These are phyloP conservation scores for Phataginus tetradactyla DNA, from an alignment of 2,797 vertebrate genomes.

Conservation along the genomic window DNA sequence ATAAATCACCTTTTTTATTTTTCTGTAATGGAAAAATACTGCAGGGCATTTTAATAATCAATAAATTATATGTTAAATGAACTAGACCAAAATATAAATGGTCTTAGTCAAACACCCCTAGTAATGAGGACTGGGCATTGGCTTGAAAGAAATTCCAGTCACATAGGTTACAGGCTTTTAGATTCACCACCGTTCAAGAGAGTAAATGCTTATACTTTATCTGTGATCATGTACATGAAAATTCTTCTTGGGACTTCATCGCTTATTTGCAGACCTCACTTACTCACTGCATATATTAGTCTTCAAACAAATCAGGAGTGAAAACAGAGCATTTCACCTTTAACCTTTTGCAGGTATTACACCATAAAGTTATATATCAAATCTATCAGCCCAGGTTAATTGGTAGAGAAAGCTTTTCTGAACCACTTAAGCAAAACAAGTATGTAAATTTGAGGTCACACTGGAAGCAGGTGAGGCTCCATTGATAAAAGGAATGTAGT, in stretches of 20 bases:
- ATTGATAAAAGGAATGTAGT: constrained; percentile 6
- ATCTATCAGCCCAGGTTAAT: constrained; percentile 24
- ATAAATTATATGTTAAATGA: constrained; percentile 80
- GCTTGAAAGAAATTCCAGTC: constrained; percentile 65
- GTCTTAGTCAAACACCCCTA: constrained; percentile 62
- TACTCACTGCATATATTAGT: constrained; percentile 68
- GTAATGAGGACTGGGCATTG: constrained; percentile 54
- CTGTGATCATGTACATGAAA: constrained; percentile 63
- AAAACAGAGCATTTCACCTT: constrained; percentile 64
- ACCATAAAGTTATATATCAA: constrained; percentile 57
- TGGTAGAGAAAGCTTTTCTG: constrained; percentile 36
- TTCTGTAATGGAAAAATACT: constrained; percentile 72
- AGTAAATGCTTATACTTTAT: constrained; percentile 70
- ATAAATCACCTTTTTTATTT: constrained; percentile 74
- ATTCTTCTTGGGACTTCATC: constrained; percentile 63
- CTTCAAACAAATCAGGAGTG: constrained; percentile 57
- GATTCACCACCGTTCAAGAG: constrained; percentile 30
- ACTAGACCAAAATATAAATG: constrained; percentile 71
- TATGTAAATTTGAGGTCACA: neutral
- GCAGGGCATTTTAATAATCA: constrained; percentile 75
- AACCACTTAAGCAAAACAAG: constrained; percentile 34
- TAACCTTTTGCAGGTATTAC: constrained; percentile 60
- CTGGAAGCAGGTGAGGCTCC: neutral
- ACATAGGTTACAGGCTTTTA: constrained; percentile 65
- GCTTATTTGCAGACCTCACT: constrained; percentile 65